A percentile compares a stretch with the other conserved stretches of the same genome.
Conservation (phyloP, 1,140 invertebrate species). For the Drosophila persimilis region DNA sequence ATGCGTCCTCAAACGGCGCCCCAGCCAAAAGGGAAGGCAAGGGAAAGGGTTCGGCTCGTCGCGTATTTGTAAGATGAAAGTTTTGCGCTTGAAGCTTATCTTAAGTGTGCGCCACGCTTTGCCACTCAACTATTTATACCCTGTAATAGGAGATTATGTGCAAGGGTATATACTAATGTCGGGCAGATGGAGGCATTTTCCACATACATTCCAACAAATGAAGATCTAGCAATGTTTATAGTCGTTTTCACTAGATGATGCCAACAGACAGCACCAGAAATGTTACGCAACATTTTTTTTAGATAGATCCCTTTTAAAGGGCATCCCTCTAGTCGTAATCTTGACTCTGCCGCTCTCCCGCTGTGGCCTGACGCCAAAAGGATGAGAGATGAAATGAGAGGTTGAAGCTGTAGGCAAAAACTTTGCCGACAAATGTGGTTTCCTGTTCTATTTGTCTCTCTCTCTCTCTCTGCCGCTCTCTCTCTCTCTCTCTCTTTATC, state of each 20-base stretch:
- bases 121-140: conserved; percentile 72
- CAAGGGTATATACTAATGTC: too few species aligned
- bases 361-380: neutral
- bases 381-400: conserved; percentile 9
- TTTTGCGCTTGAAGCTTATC: conserved; percentile 76
- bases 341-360: too few species aligned
- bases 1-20: conserved; percentile 37
- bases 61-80: conserved; percentile 79
- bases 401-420: conserved; percentile 61
- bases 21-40: conserved; percentile 1
- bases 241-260: too few species aligned
- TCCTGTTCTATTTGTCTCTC: conserved; percentile 41
- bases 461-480: conserved; percentile 5
- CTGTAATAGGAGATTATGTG: conserved; percentile 6
- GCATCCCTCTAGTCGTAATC: too few species aligned
- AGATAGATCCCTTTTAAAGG: too few species aligned
- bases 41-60: neutral
- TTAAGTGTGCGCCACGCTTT: conserved; percentile 79
- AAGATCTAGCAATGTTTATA: too few species aligned
- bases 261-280: too few species aligned
- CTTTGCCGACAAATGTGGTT: conserved; percentile 80
- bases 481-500: conserved; percentile 7
- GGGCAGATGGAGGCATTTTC: too few species aligned
- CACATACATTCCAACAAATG: too few species aligned
- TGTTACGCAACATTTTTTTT: too few species aligned